Percentiles rank a stretch among this genome's conserved stretches.
Conservation (phyloP, 2,113 vertebrate species). For the Gallinago jamesoni region DNA sequence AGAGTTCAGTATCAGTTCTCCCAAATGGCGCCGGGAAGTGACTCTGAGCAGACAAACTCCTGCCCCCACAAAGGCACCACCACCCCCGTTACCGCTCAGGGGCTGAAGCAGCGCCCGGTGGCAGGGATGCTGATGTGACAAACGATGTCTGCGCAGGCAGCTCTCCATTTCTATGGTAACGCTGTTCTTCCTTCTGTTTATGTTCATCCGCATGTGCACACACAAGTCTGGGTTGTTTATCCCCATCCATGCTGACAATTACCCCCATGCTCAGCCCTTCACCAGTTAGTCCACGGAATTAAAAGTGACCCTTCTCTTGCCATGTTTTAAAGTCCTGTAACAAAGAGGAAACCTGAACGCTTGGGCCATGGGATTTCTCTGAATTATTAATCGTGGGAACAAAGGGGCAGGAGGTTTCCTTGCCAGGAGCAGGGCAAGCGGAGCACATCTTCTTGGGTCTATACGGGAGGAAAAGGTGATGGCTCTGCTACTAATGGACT, state of each 20-base stretch:
- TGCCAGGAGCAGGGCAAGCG: not conserved
- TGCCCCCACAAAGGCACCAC: not conserved
- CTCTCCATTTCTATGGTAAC: slow-evolving; percentile 66
- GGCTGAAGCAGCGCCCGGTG: not conserved
- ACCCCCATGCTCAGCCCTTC: not conserved
- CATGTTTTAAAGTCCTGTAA: not conserved
- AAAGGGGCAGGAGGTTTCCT: not conserved
- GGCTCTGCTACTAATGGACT: slow-evolving; percentile 59
- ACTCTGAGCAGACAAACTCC: not conserved
- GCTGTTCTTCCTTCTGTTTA: not conserved
- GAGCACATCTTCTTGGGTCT: not conserved
- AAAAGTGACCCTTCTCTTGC: not conserved
- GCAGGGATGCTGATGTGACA: slow-evolving; percentile 40
- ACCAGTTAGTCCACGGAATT: not conserved
- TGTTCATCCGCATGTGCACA: not conserved
- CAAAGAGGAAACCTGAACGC: not conserved
- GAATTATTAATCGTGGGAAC: not conserved
- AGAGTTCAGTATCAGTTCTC: not conserved
- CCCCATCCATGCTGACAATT: not conserved
- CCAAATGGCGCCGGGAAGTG: not conserved
- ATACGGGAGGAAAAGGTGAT: slow-evolving; percentile 34
- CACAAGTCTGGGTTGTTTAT: not conserved
- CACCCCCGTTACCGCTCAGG: not conserved
- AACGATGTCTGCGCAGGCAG: slow-evolving; percentile 1
- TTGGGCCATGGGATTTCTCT: not conserved